Percentiles rank a stretch among this genome's conserved stretches.
These are phyloP conservation scores for Cynocephalus volans DNA, from an alignment of 2,113 vertebrate genomes.

Conservation along the genomic window DNA sequence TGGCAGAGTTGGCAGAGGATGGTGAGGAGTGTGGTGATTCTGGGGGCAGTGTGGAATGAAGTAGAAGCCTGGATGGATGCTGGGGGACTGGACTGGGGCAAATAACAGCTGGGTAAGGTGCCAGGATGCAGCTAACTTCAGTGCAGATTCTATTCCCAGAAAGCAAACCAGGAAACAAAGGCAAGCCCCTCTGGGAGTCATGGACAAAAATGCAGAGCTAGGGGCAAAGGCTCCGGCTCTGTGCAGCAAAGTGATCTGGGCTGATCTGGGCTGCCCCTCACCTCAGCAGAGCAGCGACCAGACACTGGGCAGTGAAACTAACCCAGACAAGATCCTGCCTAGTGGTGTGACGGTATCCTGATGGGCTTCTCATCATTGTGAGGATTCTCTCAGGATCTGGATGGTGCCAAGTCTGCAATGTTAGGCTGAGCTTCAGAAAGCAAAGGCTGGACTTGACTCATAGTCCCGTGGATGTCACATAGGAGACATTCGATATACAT, in stretches of 20 bases:
- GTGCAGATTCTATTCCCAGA: neutral
- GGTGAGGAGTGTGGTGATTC: neutral
- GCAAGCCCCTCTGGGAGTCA: neutral
- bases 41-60: neutral
- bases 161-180: neutral
- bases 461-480: neutral
- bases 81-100: neutral
- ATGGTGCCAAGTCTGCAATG: too few relatives aligned
- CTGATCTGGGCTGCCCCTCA: too few relatives aligned
- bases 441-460: too few relatives aligned
- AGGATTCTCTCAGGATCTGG: neutral
- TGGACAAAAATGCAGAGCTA: neutral
- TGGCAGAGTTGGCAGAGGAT: neutral
- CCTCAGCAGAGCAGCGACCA: neutral
- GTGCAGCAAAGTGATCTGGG: neutral
- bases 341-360: neutral
- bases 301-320: too few relatives aligned
- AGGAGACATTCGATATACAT: neutral
- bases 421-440: neutral
- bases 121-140: neutral
- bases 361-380: neutral
- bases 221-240: neutral
- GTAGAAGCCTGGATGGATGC: neutral
- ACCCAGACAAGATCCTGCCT: neutral
- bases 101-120: neutral